Conservation (phyloP, 64 coral and sea anemone genomes). For the Montipora capricornis region DNA sequence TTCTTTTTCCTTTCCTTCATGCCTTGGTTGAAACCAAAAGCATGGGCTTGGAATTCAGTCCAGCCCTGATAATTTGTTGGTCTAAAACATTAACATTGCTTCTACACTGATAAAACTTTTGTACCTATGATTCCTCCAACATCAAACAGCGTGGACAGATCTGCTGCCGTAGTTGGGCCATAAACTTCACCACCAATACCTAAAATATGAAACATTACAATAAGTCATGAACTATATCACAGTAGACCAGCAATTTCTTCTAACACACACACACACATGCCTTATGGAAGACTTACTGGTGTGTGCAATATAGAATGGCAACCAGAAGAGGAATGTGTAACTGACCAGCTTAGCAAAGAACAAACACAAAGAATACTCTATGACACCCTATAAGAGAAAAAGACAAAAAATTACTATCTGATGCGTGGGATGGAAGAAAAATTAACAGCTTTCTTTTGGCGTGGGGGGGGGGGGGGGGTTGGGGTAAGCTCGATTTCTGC, state of each 20-base stretch:
- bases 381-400: constrained; percentile 75
- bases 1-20: no score
- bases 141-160: constrained; percentile 94
- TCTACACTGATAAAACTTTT: no score
- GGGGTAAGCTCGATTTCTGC: no score
- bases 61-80: no score
- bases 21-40: no score
- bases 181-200: constrained; percentile 80
- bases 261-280: not conserved
- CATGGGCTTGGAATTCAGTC: no score
- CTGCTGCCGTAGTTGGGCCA: constrained; percentile 77
- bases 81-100: no score
- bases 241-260: no score
- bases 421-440: not conserved
- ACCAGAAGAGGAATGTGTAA: constrained; percentile 97
- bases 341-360: constrained; percentile 99
- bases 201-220: constrained; percentile 14
- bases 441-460: no score
- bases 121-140: constrained; percentile 96
- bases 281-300: constrained; percentile 63
- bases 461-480: no score
- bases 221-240: no score
- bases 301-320: constrained; percentile 91
- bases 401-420: not conserved
- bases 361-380: constrained; percentile 93